Evolutionary conservation across 2,113 vertebrate species (phyloP), one percentile per base, ranked within the genome.

Genomic region (Pyxicephalus adspersus): DNA sequence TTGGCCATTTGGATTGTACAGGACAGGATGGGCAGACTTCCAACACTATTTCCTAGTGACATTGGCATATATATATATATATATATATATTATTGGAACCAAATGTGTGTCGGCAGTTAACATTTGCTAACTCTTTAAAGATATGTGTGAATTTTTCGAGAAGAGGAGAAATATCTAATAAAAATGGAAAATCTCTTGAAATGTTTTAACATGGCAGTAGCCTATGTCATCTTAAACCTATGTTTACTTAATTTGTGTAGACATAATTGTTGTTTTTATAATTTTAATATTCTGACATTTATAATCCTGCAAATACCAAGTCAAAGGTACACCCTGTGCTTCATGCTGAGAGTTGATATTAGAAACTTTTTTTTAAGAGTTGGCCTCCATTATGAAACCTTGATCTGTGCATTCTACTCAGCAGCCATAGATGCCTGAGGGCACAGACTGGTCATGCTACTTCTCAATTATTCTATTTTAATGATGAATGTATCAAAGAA

Each of bases 221-320:
- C 38, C 38, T 38, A 9, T 38, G 31, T 34, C 31, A 34, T 34
- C 31, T 34, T 4, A 34, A 34, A 34, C 38, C 11, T 45, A 45
- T 22, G 22, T 73, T 3, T 57, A 2, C 7, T 2, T 55, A 29
- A 26, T 22, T 52, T 28, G 23, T 17, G 52, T 54, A 25, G 17
- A 20, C 28, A 51, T 26, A 55, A 29, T 63, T 25, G 34, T 20
- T 74, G 60, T 23, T 25, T 55, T 77, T 29, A 4, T 65, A 31
- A 55, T 31, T 28, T 9, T 64, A 61, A 64, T 26, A 29, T 77
- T 77, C 15, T 64, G 19, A 65, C 18, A 66, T 22, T 65, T 20
- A 20, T 64, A 28, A 64, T 64, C 38, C 20, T 7, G 0, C 26
- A 20, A 76, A 76, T 76, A 76, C 57, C 74, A 76, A 28, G 60